Evolutionary conservation across 2,797 vertebrate genomes (phyloP), one percentile per base, ranked within the genome.

Genomic region (Protonibea diacanthus): DNA sequence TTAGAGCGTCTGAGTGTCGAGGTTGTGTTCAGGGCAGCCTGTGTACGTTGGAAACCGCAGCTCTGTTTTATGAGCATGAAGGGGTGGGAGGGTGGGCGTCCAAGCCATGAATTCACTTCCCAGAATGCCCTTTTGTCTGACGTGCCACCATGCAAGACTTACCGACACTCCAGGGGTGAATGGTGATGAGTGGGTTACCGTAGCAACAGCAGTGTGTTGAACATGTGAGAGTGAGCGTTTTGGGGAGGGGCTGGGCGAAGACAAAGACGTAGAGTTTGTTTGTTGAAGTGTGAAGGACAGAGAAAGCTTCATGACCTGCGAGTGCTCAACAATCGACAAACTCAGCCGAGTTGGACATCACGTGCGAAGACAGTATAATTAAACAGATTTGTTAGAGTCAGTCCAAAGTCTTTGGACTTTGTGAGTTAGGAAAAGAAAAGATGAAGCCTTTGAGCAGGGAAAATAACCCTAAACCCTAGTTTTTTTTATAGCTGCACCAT

Each of bases 91-190:
- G 27, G 56, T 58, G 68, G 74, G 61, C 10, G 42, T 73, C 85
- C 72, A 38, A 60, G 66, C 58, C 69, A 25, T 60, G 51, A 75
- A 83, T 82, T 70, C 84, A 80, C 68, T 76, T 78, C 77, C 84
- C 71, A 84, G 82, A 84, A 86, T 78, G 65, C 79, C 83, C 90
- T 86, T 91, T 92, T 91, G 91, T 88, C 65, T 23, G 60, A 80
- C 69, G 52, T 88, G 89, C 85, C 91, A 90, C 84, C 57, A 44
- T 60, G 56, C 68, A 79, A 90, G 89, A 87, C 83, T 76, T 77
- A 80, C 65, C 60, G 68, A 72, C 85, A 86, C 87, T 83, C 62
- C 59, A 76, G 78, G 78, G 53, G 75, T 80, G 86, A 89, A 87
- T 90, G 72, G 68, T 13, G 71, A 69, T 25, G 84, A 76, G 74